These are phyloP conservation scores for Arbacia lixula DNA, from an alignment of 53 echinoderm and acorn worm genomes.

Conservation along the genomic window DNA sequence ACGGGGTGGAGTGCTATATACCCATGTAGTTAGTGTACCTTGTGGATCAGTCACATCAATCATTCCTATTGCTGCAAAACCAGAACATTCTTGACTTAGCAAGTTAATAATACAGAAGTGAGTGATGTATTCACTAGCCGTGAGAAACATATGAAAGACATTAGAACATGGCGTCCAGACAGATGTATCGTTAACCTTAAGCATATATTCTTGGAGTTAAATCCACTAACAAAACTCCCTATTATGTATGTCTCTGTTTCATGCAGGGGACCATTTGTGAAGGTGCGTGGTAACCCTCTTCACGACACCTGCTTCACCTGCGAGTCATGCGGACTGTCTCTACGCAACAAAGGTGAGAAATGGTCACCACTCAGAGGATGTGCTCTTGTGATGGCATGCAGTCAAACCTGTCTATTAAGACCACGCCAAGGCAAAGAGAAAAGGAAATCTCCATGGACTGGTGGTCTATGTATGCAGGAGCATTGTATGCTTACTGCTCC, in stretches of 20 bases:
- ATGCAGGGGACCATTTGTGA: conserved; percentile 94
- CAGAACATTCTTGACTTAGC: too few relatives aligned
- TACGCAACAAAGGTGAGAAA: conserved; percentile 95
- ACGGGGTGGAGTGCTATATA: too few relatives aligned
- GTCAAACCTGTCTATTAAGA: background rate
- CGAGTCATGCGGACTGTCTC: conserved; percentile 71
- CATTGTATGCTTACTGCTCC: too few relatives aligned
- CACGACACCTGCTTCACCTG: conserved; percentile 95
- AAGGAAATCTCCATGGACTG: background rate
- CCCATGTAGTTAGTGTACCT: too few relatives aligned
- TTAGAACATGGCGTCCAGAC: too few relatives aligned
- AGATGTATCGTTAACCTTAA: too few relatives aligned
- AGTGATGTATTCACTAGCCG: too few relatives aligned
- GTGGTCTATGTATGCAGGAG: background rate
- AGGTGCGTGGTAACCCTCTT: conserved; percentile 84
- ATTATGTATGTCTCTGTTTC: background rate
- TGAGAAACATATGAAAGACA: too few relatives aligned
- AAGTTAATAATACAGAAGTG: too few relatives aligned
- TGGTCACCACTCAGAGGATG: background rate
- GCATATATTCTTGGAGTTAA: too few relatives aligned
- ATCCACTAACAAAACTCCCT: background rate
- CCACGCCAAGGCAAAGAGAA: background rate
- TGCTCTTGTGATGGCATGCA: background rate
- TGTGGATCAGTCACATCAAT: too few relatives aligned
- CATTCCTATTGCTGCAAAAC: too few relatives aligned